Evolutionary conservation across 2,888 invertebrate genomes (phyloP), one percentile per base, ranked within the genome.

Genomic region (Polietes domitor): DNA sequence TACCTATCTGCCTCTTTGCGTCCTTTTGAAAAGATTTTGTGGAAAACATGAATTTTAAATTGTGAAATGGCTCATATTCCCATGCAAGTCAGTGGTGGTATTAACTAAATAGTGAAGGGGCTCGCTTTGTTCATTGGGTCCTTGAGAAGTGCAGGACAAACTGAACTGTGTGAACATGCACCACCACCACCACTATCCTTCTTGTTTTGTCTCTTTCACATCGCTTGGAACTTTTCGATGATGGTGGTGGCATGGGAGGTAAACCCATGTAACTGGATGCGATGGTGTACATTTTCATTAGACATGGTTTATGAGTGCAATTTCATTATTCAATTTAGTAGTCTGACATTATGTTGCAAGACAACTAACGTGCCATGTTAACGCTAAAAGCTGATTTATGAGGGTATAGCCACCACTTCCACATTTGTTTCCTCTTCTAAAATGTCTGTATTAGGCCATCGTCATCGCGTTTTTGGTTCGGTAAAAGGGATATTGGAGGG

Each of bases 271-370:
- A 37, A 37, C 17, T 12, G 17, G n/a, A 5, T 15, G 37, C 10
- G 68, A 41, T 43, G 68, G 68, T 68, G 43, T 68, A 68, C 68
- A 43, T 68, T 68, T 68, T 68, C 68, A 68, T 68, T 68, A 43
- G 41, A 24, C 68, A 68, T 68, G 68, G 41, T 68, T 41, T 68
- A 68, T 68, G 68, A 68, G 41, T 41, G 68, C 41, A 68, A 43
- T 68, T 68, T 68, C 68, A 68, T 68, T 68, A 68, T 68, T 68
- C 68, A 68, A 68, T 68, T 68, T 41, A 68, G 24, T 19, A 41
- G 68, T 68, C 43, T 19, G 68, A 43, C 68, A 68, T 41, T 41
- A 37, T 68, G 68, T 68, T 68, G 68, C 41, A 68, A 21, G 43
- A 37, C 41, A 41, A 21, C 43, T 4, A 61, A 68, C 19, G 41